Base-by-base conservation (phyloP, 2,797 vertebrate genomes). In the Gymnoscopelus microlampas region DNA sequence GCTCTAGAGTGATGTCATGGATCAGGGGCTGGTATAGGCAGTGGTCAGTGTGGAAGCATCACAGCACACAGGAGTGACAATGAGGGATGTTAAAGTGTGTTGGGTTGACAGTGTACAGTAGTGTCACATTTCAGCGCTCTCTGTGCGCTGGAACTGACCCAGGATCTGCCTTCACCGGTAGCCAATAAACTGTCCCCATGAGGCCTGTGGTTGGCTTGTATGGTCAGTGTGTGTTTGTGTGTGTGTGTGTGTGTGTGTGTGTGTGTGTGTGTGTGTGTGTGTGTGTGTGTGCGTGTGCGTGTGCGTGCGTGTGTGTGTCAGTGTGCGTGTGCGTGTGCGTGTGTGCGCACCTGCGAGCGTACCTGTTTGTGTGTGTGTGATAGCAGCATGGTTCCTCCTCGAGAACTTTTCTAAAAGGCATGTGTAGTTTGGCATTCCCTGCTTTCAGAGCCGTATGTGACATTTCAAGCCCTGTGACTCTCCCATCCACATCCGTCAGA, bases 171-270 rank as follows among this genome's bases (percentile, higher is more conserved):
- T 90, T 84, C 85, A 84, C 83, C 78, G 79, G 69, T 77, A 76
- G 89, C 88, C 88, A 91, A 81, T 82, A 82, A 74, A 87, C 85
- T 86, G 81, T 89, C 90, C 85, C 80, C 87, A 76, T 71, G 87
- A 83, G 82, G 75, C 77, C 79, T 88, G 88, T 83, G 85, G 89
- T 92, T 89, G 89, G 89, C 83, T 89, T 86, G 83, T 83, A 75
- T 84, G 84, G 84, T 86, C 84, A 83, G 79, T 80, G 84, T 80
- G 87, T 84, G 81, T 80, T 74, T 87, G 84, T 89, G 77, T 86
- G 80, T 85, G 83, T 85, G 85, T 86, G 84, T 80, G 82, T 75
- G 84, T 82, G 88, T 65, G 81, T 82, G 76, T 81, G 80, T 11
- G 58, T 32, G 67, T 48, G 32, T 48, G 53, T 56, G 64, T 14